Base-by-base conservation (phyloP, 2,888 invertebrate genomes). In the Drosophila buzzatii region DNA sequence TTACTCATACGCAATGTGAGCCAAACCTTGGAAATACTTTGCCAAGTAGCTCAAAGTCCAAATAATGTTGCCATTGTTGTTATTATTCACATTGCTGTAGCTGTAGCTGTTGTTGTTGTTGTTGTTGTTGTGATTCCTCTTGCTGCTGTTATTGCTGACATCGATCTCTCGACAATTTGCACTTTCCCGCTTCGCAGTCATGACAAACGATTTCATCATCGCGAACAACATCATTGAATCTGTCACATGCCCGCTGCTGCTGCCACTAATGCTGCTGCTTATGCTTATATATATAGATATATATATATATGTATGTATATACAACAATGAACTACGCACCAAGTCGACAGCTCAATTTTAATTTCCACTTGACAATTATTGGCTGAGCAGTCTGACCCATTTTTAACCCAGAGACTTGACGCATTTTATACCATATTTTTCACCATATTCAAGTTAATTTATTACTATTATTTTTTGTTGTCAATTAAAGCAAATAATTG, bases 1-100 rank as follows among this genome's bases (percentile, higher is more conserved):
- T 73, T 76, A 78, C 78, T 70, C 78, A 76, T 76, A 78, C 76
- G 78, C 78, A 58, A 27, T 44, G 61, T 78, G 64, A 16, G 63
- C 44, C 58, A 58, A 42, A 58, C 42, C 33, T 62, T 53, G 42
- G 3, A 47, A 14, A 33, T 20, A 44, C 18, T 44, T 57, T 33
- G 20, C 2, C 10, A 20, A 53, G 18, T 33, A 31, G 18, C 20
- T 44, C 44, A 57, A 35, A 35, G 44, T 20, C 20, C 33, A 44
- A 57, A 41, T 44, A 47, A 9, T 53, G 33, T 41, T 31, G 53
- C 23, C 37, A 51, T 47, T 56, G 12, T 9, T 47, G 41, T 35
- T 42, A 31, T 49, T 9, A 45, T 49, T 23, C 3, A 1, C 23
- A 16, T n/a, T 39, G 14, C 14, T 27, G 35, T 20, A 27, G 58